phyloP scores from a whole-genome alignment of 2,888 invertebrate species.

The Calameuta idolon region DNA sequence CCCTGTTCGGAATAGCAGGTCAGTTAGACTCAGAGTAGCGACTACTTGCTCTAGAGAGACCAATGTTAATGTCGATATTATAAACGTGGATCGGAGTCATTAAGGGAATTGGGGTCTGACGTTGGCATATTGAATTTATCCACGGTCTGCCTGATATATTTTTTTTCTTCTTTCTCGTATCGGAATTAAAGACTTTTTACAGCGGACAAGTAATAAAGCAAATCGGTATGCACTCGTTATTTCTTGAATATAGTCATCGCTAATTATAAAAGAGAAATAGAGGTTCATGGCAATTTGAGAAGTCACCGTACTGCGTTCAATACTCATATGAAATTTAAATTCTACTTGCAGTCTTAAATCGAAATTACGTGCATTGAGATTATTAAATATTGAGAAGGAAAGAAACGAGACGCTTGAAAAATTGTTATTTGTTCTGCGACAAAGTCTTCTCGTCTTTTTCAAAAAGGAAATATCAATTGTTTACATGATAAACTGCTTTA shows the following conservation, averaged over 20 bases:
- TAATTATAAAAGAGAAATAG: background rate
- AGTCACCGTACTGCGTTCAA: background rate
- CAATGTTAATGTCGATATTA: background rate
- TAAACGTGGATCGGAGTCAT: background rate
- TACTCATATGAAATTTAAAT: background rate
- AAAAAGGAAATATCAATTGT: too few relatives aligned
- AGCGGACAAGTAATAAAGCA: background rate
- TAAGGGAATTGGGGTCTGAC: background rate
- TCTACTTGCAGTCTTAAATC: background rate
- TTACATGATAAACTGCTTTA: too few relatives aligned
- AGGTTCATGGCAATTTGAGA: background rate
- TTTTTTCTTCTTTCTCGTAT: background rate
- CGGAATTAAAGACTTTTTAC: background rate
- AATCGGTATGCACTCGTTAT: background rate
- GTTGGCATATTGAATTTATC: background rate
- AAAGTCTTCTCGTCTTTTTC: too few relatives aligned
- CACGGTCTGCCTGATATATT: background rate
- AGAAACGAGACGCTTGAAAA: too few relatives aligned
- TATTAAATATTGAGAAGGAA: too few relatives aligned
- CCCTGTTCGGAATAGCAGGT: slow-evolving; percentile 66
- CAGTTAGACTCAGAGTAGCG: slow-evolving; percentile 32
- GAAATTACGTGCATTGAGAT: background rate
- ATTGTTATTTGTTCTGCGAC: too few relatives aligned
- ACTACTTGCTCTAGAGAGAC: background rate
- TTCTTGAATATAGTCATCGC: background rate